Conservation (phyloP, 23 tunicate genomes). For the Corella eumyota region DNA sequence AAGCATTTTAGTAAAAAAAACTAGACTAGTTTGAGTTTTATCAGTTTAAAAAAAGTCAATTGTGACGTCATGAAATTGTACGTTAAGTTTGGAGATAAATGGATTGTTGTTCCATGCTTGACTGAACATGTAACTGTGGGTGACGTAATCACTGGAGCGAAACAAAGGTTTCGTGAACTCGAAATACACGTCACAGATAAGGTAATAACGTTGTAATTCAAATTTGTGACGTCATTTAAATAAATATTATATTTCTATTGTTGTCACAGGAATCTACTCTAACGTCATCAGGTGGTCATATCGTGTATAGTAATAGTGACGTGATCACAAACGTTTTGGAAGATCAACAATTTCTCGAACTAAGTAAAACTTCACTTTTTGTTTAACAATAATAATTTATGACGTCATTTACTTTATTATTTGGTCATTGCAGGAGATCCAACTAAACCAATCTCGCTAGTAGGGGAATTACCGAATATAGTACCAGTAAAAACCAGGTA, state of each 20-base stretch:
- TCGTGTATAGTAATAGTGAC: conserved; percentile 46
- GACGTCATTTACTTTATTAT: too few relatives aligned
- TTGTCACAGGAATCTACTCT: conserved; percentile 7
- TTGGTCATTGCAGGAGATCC: too few relatives aligned
- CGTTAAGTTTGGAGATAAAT: conserved; percentile 17
- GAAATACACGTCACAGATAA: conserved; percentile 1
- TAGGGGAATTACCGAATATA: too few relatives aligned
- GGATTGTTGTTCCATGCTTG: conserved; percentile 69
- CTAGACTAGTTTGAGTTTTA: too few relatives aligned
- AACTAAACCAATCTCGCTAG: too few relatives aligned
- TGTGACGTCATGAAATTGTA: conserved; percentile 85
- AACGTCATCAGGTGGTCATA: conserved; percentile 21
- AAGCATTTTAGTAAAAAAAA: too few relatives aligned
- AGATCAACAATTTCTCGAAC: conserved; percentile 41
- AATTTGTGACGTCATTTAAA: neutral
- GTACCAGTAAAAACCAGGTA: too few relatives aligned
- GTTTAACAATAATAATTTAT: neutral
- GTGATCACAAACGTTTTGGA: conserved; percentile 27
- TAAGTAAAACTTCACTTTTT: conserved; percentile 9
- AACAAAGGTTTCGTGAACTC: too few relatives aligned
- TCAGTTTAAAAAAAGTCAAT: too few relatives aligned
- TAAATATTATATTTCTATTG: neutral
- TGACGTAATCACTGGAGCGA: too few relatives aligned
- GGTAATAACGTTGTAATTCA: too few relatives aligned
- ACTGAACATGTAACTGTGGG: too few relatives aligned